Conservation (phyloP, 2,888 invertebrate species). For the Cantharis lateralis region DNA sequence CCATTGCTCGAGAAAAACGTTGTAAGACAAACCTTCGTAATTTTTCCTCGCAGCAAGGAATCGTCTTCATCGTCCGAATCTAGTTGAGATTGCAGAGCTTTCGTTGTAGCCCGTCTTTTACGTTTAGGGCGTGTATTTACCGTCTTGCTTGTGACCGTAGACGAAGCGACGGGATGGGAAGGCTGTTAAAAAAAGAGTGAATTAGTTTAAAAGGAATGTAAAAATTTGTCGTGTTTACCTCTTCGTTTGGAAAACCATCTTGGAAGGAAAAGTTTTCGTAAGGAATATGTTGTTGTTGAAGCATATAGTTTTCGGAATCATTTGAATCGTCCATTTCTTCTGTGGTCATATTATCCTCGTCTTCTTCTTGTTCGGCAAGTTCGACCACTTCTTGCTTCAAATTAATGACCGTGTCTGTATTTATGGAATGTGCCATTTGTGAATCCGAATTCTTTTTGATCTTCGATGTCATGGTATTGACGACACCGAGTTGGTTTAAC, state of each 20-base stretch:
- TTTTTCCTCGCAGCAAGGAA: constrained; percentile 30
- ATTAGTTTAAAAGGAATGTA: background rate
- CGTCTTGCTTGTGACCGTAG: constrained; percentile 4
- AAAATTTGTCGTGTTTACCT: background rate
- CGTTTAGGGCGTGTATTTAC: constrained; percentile 41
- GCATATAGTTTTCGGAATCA: constrained; percentile 35
- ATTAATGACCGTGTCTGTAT: constrained; percentile 27
- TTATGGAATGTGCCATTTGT: constrained; percentile 26
- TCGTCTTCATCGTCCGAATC: constrained; percentile 39
- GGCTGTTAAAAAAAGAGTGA: background rate
- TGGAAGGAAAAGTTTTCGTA: constrained; percentile 30
- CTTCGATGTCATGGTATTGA: constrained; percentile 26
- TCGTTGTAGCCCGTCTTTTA: constrained; percentile 46
- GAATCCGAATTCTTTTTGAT: constrained; percentile 29
- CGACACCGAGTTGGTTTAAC: constrained; percentile 45
- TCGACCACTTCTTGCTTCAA: constrained; percentile 39
- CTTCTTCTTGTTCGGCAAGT: constrained; percentile 31
- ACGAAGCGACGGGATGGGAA: background rate
- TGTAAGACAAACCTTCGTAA: constrained; percentile 43
- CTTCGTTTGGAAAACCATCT: constrained; percentile 2
- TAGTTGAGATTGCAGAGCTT: constrained; percentile 34
- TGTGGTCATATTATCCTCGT: constrained; percentile 16
- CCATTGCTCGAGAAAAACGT: background rate
- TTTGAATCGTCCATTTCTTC: constrained; percentile 23
- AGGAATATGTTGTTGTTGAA: constrained; percentile 41